Evolutionary conservation across 2,797 vertebrate genomes (phyloP).

Genomic region (Staurois parvus): DNA sequence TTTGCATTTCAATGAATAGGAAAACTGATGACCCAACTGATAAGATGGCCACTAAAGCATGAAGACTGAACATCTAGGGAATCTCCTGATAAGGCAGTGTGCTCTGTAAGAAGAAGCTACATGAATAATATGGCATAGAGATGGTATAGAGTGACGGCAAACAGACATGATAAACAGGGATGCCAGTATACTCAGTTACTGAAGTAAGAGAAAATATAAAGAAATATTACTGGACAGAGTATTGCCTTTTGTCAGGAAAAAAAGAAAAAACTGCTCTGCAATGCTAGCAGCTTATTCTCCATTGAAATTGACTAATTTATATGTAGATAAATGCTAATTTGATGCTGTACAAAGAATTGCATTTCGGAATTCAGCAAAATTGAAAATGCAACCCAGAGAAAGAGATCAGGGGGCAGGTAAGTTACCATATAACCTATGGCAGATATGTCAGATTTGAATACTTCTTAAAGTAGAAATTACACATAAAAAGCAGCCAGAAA

Average conservation of each 20-base stretch:
- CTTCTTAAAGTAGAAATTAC: too few species aligned
- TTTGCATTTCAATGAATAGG: conserved; percentile 53
- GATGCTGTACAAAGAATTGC: too few species aligned
- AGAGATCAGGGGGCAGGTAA: too few species aligned
- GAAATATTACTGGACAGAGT: background rate
- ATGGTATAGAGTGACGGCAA: too few species aligned
- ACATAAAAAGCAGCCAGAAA: too few species aligned
- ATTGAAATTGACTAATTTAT: background rate
- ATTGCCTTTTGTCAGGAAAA: background rate
- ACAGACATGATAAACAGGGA: too few species aligned
- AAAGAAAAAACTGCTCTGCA: background rate
- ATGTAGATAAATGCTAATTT: background rate
- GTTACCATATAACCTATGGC: too few species aligned
- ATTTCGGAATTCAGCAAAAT: too few species aligned
- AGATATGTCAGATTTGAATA: too few species aligned
- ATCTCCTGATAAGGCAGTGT: background rate
- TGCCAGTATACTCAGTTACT: too few species aligned
- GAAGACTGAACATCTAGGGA: conserved; percentile 13
- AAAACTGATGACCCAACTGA: conserved; percentile 39
- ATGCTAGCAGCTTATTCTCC: background rate
- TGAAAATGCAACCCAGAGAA: too few species aligned
- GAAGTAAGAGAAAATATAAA: background rate
- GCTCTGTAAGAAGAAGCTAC: background rate
- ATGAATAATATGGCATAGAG: background rate
- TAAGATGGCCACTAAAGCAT: conserved; percentile 29